A percentile compares a stretch with the other conserved stretches of the same genome.
Evolutionary conservation across 1,140 invertebrate genomes (phyloP).

Genomic region (Lepidostoma basale): DNA sequence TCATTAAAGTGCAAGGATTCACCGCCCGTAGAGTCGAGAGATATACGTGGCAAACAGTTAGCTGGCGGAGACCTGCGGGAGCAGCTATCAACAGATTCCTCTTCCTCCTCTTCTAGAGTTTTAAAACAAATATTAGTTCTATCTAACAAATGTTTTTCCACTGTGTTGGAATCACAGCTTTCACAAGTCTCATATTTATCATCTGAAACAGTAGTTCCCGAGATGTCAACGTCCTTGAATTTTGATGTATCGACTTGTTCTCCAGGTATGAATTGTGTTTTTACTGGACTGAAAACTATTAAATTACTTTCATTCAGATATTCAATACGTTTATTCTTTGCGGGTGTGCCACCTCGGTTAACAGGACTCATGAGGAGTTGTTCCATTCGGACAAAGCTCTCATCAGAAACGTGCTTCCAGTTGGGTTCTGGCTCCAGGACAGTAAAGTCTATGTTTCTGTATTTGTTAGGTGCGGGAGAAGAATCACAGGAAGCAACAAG

Average conservation of each 20-base stretch:
- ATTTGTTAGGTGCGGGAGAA: neutral
- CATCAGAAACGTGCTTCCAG: conserved; percentile 38
- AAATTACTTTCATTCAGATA: conserved; percentile 1
- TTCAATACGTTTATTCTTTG: neutral
- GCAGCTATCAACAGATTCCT: neutral
- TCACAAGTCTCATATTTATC: conserved; percentile 16
- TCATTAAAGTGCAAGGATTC: conserved; percentile 51
- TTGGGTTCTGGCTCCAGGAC: conserved; percentile 20
- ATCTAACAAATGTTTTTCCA: neutral
- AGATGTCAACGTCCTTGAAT: neutral
- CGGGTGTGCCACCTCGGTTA: neutral
- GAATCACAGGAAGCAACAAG: neutral
- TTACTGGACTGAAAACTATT: conserved; percentile 12
- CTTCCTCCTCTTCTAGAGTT: conserved; percentile 2
- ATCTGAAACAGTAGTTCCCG: neutral
- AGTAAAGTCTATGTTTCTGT: conserved; percentile 25
- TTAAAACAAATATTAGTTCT: neutral
- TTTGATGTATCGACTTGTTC: neutral
- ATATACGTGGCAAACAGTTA: neutral
- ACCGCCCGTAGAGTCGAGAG: neutral
- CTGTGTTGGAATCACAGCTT: conserved; percentile 14
- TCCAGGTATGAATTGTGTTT: neutral
- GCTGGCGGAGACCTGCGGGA: neutral
- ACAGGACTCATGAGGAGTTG: conserved; percentile 27
- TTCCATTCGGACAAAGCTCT: conserved; percentile 41